Evolutionary conservation across 2,888 invertebrate species (phyloP).

Genomic region (Hofmannophila pseudospretella): DNA sequence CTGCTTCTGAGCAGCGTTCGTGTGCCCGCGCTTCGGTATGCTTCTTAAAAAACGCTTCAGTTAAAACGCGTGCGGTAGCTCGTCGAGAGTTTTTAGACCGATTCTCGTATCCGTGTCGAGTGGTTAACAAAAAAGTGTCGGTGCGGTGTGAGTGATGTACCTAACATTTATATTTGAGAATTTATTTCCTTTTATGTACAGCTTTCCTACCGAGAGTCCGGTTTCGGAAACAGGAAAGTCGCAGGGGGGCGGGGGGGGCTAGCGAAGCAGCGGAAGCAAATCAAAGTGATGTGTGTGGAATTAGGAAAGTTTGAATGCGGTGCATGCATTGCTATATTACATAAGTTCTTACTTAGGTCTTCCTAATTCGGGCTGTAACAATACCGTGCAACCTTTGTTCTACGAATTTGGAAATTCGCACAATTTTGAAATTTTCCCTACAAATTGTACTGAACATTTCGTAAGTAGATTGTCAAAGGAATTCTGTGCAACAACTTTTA

Average conservation of each 20-base stretch:
- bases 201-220: constrained; percentile 70
- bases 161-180: constrained; percentile 73
- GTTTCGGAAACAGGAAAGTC: constrained; percentile 75
- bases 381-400: no score
- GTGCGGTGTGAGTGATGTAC: constrained; percentile 76
- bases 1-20: constrained; percentile 75
- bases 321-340: constrained; percentile 14
- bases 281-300: constrained; percentile 7
- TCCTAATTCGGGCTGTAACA: no score
- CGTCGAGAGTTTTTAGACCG: constrained; percentile 17
- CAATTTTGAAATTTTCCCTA: no score
- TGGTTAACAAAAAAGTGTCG: constrained; percentile 59
- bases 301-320: constrained; percentile 6
- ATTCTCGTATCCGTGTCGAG: constrained; percentile 29
- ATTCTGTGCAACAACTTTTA: no score
- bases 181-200: constrained; percentile 59
- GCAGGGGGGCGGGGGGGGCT: constrained; percentile 47
- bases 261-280: constrained; percentile 48
- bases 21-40: constrained; percentile 47
- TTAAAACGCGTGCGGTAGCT: constrained; percentile 60
- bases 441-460: no score
- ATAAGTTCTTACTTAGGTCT: no score
- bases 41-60: no score
- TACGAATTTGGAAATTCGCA: no score
- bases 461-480: no score